Base-by-base conservation (phyloP, 2,113 vertebrate species). In the Myotis brandtii region DNA sequence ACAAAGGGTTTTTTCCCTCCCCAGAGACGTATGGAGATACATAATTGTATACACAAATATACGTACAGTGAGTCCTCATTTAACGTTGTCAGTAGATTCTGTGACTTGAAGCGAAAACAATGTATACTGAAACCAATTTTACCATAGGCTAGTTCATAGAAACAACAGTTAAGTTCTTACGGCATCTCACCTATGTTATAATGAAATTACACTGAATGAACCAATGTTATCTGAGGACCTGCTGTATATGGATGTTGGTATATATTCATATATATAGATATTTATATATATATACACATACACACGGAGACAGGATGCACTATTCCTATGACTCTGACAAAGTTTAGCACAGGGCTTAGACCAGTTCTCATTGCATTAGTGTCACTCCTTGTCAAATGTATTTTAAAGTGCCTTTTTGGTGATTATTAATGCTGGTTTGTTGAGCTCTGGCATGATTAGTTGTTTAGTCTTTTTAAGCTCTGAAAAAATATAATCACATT, bases 321-420 rank as follows among this genome's bases (percentile, higher is more conserved):
- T 82, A 21, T 79, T 13, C 62, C 6, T 48, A 11, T 75, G 96
- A 82, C 88, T 72, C 18, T 82, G 27, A 23, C 34, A 80, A 86
- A 88, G 56, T 90, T 93, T 56, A 84, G 46, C 40, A 46, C 90
- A 77, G 66, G 52, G 70, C 86, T 75, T 80, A 43, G 48, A 89
- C 34, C 89, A 94, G 62, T 69, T 95, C 75, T 94, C 12, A 48
- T 46, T 83, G 91, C 72, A 69, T 94, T 95, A 86, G 77, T 94
- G 32, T 96, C 86, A 92, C 62, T 96, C 56, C 59, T 89, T 92
- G 75, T 87, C 95, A 94, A 77, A 85, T 76, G 89, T 89, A 70
- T 94, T 95, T 95, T 96, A 85, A 97, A 91, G 91, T 95, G 97
- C 94, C 93, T 96, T 93, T 94, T 96, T 93, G 76, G 73, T 90